A percentile compares a stretch with the other conserved stretches of the same genome.
phyloP scores from a whole-genome alignment of 2,797 vertebrate species.

The Ctenopoma multispine region DNA sequence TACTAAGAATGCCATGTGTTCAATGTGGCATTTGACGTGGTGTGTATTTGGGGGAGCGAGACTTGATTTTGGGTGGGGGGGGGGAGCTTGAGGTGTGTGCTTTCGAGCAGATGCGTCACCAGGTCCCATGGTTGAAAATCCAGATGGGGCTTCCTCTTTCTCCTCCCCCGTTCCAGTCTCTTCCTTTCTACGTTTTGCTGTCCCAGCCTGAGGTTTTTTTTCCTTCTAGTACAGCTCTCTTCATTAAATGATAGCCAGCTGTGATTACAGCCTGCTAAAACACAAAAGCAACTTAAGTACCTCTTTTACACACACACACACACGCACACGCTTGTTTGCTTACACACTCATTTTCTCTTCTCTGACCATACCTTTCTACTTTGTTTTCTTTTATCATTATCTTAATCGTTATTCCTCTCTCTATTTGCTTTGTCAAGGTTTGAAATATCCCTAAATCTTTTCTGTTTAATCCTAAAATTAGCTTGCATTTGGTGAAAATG shows the following conservation, averaged over 20 bases:
- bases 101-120: conserved; percentile 53
- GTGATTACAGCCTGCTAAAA: conserved; percentile 53
- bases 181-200: conserved; percentile 1
- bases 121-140: conserved; percentile 47
- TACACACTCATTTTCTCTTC: not conserved
- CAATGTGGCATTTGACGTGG: conserved; percentile 38
- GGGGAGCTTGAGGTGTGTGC: conserved; percentile 45
- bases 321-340: not conserved
- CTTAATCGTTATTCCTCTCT: not conserved
- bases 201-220: conserved; percentile 23
- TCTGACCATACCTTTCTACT: not conserved
- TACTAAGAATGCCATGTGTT: conserved; percentile 37
- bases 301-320: conserved; percentile 1
- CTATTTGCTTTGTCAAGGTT: not conserved
- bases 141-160: conserved; percentile 50
- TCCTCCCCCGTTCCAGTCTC: conserved; percentile 1
- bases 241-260: conserved; percentile 60
- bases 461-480: not conserved
- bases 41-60: conserved; percentile 41
- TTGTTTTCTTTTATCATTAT: not conserved
- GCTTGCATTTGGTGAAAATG: not conserved
- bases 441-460: not conserved
- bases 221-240: conserved; percentile 31
- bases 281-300: conserved; percentile 34
- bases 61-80: conserved; percentile 22